Evolutionary conservation across 2,113 vertebrate genomes (phyloP).

Genomic region (Pomatorhinus ruficollis): DNA sequence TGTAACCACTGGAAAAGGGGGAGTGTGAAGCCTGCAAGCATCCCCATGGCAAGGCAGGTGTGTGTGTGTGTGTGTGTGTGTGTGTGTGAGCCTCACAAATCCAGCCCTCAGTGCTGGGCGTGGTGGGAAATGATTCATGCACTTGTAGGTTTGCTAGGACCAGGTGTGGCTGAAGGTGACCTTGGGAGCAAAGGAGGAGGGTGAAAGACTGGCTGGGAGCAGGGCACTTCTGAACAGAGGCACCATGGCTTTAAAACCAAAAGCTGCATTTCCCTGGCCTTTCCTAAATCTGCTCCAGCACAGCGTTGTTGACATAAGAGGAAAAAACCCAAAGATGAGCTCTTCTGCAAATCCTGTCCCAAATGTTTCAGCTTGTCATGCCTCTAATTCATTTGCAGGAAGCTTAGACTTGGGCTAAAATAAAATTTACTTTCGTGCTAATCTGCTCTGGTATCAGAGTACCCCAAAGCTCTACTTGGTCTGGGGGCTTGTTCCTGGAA

Average conservation of each 20-base stretch:
- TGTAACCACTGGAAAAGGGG: neutral
- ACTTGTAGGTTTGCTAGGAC: neutral
- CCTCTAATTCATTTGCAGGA: neutral
- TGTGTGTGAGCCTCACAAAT: neutral
- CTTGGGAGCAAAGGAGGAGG: neutral
- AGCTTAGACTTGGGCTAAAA: neutral
- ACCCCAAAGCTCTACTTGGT: neutral
- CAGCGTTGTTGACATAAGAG: neutral
- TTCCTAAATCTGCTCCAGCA: neutral
- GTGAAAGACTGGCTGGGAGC: neutral
- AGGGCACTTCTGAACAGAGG: neutral
- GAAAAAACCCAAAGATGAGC: neutral
- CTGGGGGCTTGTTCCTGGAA: neutral
- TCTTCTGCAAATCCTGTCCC: neutral
- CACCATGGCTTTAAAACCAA: neutral
- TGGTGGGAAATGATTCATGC: constrained; percentile 13
- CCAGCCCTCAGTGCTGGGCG: neutral
- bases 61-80: neutral
- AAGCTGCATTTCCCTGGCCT: neutral
- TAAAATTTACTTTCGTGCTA: neutral
- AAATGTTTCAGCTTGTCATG: neutral
- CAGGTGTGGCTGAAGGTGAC: neutral
- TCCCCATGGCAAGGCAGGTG: neutral
- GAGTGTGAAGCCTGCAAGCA: neutral
- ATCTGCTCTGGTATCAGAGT: neutral